These are phyloP conservation scores for Spinus olivaceus DNA, from an alignment of 2,797 vertebrate species.

Conservation along the genomic window DNA sequence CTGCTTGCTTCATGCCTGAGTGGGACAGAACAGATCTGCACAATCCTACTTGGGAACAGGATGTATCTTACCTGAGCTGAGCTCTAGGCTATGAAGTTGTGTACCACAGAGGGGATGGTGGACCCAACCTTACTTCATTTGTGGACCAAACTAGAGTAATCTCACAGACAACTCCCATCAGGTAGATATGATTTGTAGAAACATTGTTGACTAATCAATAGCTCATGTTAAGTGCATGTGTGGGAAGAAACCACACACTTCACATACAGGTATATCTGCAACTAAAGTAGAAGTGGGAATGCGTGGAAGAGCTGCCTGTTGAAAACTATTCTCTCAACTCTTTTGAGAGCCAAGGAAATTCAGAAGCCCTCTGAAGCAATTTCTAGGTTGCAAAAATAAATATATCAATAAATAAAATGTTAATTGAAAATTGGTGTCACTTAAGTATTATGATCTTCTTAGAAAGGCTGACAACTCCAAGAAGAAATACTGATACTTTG, in stretches of 20 bases:
- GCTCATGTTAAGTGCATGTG: neutral
- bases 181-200: neutral
- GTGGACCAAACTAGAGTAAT: neutral
- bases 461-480: neutral
- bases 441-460: slow-evolving; percentile 10
- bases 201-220: neutral
- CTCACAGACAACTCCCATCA: neutral
- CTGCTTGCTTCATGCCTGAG: neutral
- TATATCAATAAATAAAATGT: neutral
- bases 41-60: neutral
- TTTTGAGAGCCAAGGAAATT: neutral
- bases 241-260: neutral
- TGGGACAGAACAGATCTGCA: neutral
- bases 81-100: neutral
- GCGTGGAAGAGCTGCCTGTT: neutral
- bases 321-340: neutral
- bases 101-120: accelerated
- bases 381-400: slow-evolving; percentile 14
- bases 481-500: neutral
- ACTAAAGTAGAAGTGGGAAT: neutral
- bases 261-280: neutral
- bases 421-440: slow-evolving; percentile 17
- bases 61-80: neutral
- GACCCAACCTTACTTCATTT: neutral
- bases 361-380: neutral